A percentile compares a stretch with the other conserved stretches of the same genome.
Conservation (phyloP, 30 jellyfish, hydroid and myxozoan species). For the Morbakka virulenta region DNA sequence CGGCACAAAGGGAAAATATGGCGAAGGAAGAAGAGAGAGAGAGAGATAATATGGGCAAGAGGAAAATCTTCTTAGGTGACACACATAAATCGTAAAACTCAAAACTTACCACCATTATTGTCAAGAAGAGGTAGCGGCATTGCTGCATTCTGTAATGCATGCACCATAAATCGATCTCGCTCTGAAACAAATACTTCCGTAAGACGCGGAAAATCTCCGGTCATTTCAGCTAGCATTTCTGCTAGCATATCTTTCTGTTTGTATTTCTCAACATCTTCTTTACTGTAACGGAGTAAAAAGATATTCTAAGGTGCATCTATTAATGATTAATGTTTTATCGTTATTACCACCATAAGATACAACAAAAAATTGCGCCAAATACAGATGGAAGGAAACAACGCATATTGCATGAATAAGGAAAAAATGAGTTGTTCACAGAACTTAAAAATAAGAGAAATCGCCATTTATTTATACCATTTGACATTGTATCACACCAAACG, state of each 20-base stretch:
- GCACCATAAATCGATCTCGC: constrained; percentile 87
- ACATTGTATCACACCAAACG: too few relatives aligned
- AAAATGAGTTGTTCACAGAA: too few relatives aligned
- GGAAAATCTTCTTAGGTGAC: not conserved
- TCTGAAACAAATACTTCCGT: constrained; percentile 86
- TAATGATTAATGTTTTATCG: not conserved
- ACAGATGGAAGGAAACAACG: not conserved
- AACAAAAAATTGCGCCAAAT: not conserved
- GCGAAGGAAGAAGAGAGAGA: not conserved
- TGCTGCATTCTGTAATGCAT: constrained; percentile 56
- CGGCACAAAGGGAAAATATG: too few relatives aligned
- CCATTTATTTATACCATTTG: too few relatives aligned
- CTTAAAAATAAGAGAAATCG: too few relatives aligned
- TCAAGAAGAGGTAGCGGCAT: constrained; percentile 55
- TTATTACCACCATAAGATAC: not conserved
- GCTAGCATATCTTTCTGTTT: constrained; percentile 97
- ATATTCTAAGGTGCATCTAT: too few relatives aligned
- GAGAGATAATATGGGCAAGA: not conserved
- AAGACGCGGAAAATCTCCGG: constrained; percentile 91
- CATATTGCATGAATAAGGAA: not conserved
- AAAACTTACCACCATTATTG: constrained; percentile 56
- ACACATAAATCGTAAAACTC: too few relatives aligned
- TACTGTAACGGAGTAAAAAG: constrained; percentile 22
- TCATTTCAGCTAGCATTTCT: constrained; percentile 91
- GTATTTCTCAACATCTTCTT: constrained; percentile 91